Evolutionary conservation across 2,888 invertebrate species (phyloP).

Genomic region (Andrena fulva): DNA sequence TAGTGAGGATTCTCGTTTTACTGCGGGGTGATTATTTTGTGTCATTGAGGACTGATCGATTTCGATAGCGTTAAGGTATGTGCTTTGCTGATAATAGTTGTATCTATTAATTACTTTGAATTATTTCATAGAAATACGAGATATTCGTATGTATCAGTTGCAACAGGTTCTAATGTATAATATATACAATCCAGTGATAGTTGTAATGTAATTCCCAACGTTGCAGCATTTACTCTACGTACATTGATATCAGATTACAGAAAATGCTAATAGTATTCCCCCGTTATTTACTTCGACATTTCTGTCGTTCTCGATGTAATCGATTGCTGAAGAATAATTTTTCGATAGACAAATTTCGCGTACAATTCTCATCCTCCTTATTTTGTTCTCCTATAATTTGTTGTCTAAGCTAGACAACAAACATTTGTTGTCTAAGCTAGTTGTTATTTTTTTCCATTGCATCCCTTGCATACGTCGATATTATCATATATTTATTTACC

Average conservation of each 20-base stretch:
- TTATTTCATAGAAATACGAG: slow-evolving; percentile 32
- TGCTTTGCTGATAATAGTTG: slow-evolving; percentile 2
- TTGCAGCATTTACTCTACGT: slow-evolving; percentile 12
- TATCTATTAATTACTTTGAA: slow-evolving; percentile 13
- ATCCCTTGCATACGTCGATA: no score
- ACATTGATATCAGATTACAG: slow-evolving; percentile 31
- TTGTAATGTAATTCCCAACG: slow-evolving; percentile 22
- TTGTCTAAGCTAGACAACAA: not conserved
- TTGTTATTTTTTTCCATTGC: not conserved
- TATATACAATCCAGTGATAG: not conserved
- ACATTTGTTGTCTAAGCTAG: not conserved
- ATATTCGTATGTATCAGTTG: slow-evolving; percentile 20
- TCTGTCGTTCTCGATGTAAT: not conserved
- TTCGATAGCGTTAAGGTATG: slow-evolving; percentile 3
- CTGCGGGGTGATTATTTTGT: not conserved
- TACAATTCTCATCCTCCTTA: no score
- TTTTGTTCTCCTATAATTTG: no score
- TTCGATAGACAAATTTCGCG: no score
- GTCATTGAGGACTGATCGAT: not conserved
- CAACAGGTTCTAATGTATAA: not conserved
- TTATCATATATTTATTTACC: not conserved
- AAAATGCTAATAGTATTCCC: not conserved
- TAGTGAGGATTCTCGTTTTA: not conserved
- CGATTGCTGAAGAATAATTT: not conserved
- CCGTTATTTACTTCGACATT: not conserved